Conservation (phyloP, 2,113 vertebrate genomes). For the Antigone vipio region DNA sequence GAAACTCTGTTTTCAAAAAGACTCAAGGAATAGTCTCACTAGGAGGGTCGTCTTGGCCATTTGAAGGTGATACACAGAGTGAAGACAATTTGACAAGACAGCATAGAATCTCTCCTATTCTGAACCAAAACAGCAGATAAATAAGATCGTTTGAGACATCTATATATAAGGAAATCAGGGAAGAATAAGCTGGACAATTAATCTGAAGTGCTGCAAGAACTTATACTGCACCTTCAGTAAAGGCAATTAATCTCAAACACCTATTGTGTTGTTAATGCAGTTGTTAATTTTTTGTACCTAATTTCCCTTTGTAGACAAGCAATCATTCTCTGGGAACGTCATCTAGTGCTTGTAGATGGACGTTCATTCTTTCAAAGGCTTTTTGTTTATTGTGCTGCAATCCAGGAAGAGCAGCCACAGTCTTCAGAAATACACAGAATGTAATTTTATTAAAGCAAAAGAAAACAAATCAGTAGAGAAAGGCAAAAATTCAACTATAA, state of each 20-base stretch:
- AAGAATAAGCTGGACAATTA: neutral
- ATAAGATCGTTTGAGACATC: neutral
- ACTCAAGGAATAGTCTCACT: neutral
- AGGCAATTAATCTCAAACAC: neutral
- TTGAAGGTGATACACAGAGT: neutral
- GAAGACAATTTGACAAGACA: neutral
- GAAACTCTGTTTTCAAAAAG: neutral
- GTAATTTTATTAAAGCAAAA: neutral
- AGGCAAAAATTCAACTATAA: neutral
- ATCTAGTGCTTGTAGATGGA: neutral
- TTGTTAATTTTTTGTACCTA: neutral
- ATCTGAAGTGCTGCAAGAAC: neutral
- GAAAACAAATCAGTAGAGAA: neutral
- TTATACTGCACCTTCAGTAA: neutral
- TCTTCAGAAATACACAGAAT: neutral
- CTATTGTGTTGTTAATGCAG: neutral
- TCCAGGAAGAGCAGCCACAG: neutral
- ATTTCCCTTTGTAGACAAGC: neutral
- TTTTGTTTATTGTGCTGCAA: neutral
- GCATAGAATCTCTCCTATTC: neutral
- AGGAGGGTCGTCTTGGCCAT: neutral
- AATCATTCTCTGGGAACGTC: slow-evolving; percentile 11
- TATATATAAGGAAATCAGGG: neutral
- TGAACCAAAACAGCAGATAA: neutral
- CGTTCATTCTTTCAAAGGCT: neutral